Conservation (phyloP, 23 tunicate genomes). For the Styela clava region DNA sequence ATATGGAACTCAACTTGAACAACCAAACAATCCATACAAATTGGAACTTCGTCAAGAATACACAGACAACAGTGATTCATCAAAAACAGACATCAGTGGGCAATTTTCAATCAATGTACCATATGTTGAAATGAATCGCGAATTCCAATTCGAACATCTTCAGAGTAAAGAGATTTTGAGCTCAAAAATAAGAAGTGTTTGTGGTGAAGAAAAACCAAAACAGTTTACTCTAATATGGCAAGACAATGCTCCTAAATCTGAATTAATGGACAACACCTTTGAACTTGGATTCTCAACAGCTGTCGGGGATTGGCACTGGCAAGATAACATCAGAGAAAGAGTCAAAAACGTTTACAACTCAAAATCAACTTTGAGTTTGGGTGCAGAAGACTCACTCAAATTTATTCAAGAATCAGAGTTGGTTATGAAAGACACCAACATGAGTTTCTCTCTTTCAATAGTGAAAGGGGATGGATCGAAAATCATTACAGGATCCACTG, state of each 20-base stretch:
- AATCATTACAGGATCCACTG: not conserved
- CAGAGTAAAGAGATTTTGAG: not conserved
- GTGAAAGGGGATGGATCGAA: conserved; percentile 10
- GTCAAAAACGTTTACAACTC: conserved; percentile 5
- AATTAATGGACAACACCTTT: conserved; percentile 1
- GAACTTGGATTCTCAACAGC: conserved; percentile 14
- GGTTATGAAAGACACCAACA: not conserved
- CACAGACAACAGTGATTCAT: not conserved
- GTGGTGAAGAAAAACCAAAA: conserved; percentile 6
- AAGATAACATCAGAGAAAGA: not conserved
- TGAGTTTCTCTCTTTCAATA: not conserved
- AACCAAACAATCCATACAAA: conserved; percentile 18
- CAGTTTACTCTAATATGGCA: conserved; percentile 7
- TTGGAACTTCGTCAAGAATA: conserved; percentile 15
- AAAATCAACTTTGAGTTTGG: conserved; percentile 8
- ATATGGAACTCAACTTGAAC: not conserved
- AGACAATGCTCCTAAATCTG: conserved; percentile 17
- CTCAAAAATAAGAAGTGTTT: not conserved
- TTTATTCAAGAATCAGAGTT: not conserved
- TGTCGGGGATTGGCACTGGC: not conserved
- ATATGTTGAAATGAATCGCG: not conserved
- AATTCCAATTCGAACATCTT: not conserved
- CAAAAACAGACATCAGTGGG: not conserved
- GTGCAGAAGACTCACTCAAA: not conserved
- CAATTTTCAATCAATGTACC: conserved; percentile 7